phyloP scores from a whole-genome alignment of 1,140 invertebrate genomes.

The Spodoptera frugiperda region DNA sequence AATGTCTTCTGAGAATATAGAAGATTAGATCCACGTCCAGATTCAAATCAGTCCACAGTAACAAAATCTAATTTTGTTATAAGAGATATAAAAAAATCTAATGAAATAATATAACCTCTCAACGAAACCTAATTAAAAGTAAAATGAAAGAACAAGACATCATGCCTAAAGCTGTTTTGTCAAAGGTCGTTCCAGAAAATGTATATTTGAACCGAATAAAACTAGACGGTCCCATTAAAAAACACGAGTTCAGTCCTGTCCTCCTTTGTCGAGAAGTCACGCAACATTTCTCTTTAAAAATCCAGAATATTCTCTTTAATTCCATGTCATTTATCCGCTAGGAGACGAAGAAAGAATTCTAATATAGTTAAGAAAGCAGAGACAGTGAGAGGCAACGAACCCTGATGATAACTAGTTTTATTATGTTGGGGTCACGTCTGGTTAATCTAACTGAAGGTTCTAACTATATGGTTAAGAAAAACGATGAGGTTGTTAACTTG shows the following conservation, averaged over 20 bases:
- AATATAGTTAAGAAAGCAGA: constrained; percentile 29
- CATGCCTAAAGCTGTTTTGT: too few species aligned
- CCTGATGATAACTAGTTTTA: constrained; percentile 28
- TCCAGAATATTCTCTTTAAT: constrained; percentile 40
- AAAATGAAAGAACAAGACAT: too few species aligned
- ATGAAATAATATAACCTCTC: too few species aligned
- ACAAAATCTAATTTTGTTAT: too few species aligned
- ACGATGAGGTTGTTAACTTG: not conserved
- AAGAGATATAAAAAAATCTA: too few species aligned
- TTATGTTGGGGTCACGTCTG: constrained; percentile 44
- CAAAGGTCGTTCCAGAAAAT: not conserved
- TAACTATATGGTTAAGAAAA: constrained; percentile 10
- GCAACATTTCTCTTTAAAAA: constrained; percentile 37
- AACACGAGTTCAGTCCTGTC: not conserved
- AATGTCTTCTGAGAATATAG: not conserved
- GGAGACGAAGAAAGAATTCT: constrained; percentile 45
- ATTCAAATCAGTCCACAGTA: too few species aligned
- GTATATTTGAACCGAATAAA: not conserved
- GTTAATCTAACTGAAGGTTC: constrained; percentile 35
- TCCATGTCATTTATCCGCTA: constrained; percentile 41
- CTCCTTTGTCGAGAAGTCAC: constrained; percentile 14
- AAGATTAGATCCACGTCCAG: too few species aligned
- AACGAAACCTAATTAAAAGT: too few species aligned
- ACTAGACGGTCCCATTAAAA: constrained; percentile 9
- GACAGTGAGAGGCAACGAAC: constrained; percentile 45